These are phyloP conservation scores for Rhipidura dahli DNA, from an alignment of 2,113 vertebrate species.

Conservation along the genomic window DNA sequence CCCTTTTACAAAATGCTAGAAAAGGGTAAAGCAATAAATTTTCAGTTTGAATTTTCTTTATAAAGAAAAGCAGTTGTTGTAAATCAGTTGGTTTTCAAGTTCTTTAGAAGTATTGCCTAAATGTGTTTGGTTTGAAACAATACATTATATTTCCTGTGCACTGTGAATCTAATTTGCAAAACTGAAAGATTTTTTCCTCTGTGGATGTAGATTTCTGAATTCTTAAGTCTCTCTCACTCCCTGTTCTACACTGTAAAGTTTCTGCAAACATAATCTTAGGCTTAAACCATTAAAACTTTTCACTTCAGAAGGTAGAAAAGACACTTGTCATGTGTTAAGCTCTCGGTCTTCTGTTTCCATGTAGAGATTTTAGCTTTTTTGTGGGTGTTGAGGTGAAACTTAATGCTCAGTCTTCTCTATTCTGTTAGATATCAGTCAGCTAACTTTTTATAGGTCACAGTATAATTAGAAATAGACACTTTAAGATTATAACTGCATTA, in stretches of 20 bases:
- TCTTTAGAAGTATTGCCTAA: background rate
- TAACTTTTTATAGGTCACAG: constrained; percentile 41
- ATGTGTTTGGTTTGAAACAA: background rate
- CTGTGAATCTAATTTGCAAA: background rate
- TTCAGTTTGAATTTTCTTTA: background rate
- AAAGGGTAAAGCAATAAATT: background rate
- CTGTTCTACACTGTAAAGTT: background rate
- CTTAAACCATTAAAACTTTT: background rate
- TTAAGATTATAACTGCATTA: background rate
- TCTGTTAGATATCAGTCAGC: constrained; percentile 9
- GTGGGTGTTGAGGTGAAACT: background rate
- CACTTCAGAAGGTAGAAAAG: background rate
- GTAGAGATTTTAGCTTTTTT: background rate
- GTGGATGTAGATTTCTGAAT: background rate
- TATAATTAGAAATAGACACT: constrained; percentile 48
- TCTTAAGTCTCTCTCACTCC: background rate
- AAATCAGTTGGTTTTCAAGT: background rate
- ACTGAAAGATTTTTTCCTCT: background rate
- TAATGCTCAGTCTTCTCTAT: background rate
- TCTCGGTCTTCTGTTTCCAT: background rate
- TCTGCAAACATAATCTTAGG: background rate
- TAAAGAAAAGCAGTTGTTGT: background rate
- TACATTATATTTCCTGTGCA: background rate
- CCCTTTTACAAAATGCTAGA: background rate
- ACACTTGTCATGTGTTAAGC: background rate